Base-by-base conservation (phyloP, 2,113 vertebrate genomes). In the Psilopsiagon aurifrons region DNA sequence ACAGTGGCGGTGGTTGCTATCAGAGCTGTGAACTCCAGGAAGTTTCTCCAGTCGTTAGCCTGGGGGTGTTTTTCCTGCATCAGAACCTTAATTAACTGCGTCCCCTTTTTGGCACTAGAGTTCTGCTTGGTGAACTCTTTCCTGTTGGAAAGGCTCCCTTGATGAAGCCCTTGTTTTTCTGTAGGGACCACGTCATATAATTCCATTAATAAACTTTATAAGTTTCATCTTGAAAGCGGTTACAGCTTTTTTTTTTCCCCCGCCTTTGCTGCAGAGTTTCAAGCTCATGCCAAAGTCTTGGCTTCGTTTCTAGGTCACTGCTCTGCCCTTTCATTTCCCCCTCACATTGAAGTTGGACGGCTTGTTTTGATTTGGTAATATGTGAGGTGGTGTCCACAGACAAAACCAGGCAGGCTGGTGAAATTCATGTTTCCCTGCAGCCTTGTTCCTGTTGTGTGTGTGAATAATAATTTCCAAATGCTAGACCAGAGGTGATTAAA, bases 291-390 rank as follows among this genome's bases (percentile, higher is more conserved):
- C 68, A 78, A 51, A 95, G 73, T 81, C 73, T 88, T 79, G 28
- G 82, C 95, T 92, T 94, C 44, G 4, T 94, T 96, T 96, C 88
- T 94, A 96, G 95, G 96, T 97, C 95, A 95, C 90, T 0, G 5
- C 20, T 85, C 94, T 96, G 95, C 95, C 94, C 94, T 96, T 90
- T 94, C 92, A 87, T 94, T 95, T 95, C 93, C 90, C 87, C 92
- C 86, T 88, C 35, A 24, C 10, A 9, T 74, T 89, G 88, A 88
- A 88, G 94, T 47, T 90, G 92, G 86, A 82, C 5, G 28, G 80
- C 93, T 95, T 92, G 94, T 96, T 94, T 97, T 94, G 88, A 95
- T 97, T 96, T 95, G 94, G 78, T 91, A 91, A 87, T 86, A 91
- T 49, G 81, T 84, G 94, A 94, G 85, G 88, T 94, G 85, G 87